phyloP scores from a whole-genome alignment of 1,140 invertebrate species.

The Drosophila arizonae region DNA sequence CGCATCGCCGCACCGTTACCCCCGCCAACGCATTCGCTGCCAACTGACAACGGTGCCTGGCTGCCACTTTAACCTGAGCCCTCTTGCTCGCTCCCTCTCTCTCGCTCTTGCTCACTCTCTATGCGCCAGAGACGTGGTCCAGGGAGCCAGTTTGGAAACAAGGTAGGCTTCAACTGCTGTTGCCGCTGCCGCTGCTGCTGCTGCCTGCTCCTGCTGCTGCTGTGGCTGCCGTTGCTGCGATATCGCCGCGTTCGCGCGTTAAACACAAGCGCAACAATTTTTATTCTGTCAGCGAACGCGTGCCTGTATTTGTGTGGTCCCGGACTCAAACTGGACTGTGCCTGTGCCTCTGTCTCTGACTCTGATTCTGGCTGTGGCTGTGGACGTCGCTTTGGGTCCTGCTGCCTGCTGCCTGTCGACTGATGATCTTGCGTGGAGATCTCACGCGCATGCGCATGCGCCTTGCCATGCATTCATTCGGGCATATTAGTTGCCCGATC shows the following conservation, averaged over 20 bases:
- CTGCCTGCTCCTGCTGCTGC: constrained; percentile 13
- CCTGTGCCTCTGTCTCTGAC: neutral
- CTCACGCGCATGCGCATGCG: constrained; percentile 80
- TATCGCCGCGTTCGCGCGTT: constrained; percentile 82
- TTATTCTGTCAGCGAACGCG: constrained; percentile 83
- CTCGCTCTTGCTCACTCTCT: neutral
- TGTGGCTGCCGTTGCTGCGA: constrained; percentile 44
- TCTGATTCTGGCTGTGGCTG: neutral
- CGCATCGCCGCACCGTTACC: constrained; percentile 27
- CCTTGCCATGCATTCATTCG: constrained; percentile 50
- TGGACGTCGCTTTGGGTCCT: constrained; percentile 34
- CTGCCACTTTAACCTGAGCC: constrained; percentile 66
- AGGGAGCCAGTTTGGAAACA: constrained; percentile 77
- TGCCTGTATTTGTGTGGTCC: constrained; percentile 83
- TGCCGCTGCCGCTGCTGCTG: constrained; percentile 33
- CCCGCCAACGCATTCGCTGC: constrained; percentile 39
- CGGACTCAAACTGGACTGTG: constrained; percentile 68
- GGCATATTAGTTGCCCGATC: constrained; percentile 64
- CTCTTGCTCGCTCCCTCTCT: constrained; percentile 5
- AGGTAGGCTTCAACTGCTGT: constrained; percentile 58
- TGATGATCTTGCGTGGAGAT: constrained; percentile 76
- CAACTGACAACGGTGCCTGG: constrained; percentile 50
- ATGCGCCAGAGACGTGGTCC: constrained; percentile 40
- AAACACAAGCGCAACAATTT: constrained; percentile 83
- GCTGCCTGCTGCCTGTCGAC: constrained; percentile 21